Evolutionary conservation across 2,888 invertebrate genomes (phyloP).

Genomic region (Aricia artaxerxes): DNA sequence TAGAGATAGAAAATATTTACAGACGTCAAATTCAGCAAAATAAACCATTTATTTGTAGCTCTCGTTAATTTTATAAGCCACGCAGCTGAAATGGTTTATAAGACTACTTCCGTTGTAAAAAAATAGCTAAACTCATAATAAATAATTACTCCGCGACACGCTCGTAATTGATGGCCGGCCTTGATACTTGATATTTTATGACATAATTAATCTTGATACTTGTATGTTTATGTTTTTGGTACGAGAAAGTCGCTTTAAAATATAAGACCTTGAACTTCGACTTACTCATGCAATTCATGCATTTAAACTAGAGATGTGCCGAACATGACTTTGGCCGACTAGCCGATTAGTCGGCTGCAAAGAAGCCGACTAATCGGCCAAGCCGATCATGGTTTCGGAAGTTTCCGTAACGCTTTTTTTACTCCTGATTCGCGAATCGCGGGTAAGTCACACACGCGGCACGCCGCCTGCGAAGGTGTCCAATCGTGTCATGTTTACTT

Average conservation of each 20-base stretch:
- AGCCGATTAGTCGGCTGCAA: too few relatives aligned
- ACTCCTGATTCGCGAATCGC: too few relatives aligned
- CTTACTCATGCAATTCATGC: not conserved
- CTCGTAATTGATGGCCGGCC: not conserved
- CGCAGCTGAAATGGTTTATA: conserved; percentile 9
- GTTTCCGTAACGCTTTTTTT: too few relatives aligned
- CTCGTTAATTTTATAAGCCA: not conserved
- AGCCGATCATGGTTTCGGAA: too few relatives aligned
- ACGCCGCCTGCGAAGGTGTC: too few relatives aligned
- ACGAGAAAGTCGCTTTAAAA: not conserved
- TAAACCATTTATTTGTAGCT: not conserved
- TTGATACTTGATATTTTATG: conserved; percentile 1
- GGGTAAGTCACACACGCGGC: too few relatives aligned
- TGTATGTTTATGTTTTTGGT: not conserved
- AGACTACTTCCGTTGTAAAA: not conserved
- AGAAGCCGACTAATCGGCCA: too few relatives aligned
- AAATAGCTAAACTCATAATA: not conserved
- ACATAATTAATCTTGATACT: conserved; percentile 3
- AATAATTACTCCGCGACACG: not conserved
- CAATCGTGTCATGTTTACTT: too few relatives aligned
- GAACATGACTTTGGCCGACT: too few relatives aligned
- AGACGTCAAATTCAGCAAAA: not conserved
- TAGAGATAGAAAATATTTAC: not conserved
- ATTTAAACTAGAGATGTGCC: not conserved
- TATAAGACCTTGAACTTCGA: not conserved